Percentiles rank a stretch among this genome's conserved stretches.
phyloP scores from a whole-genome alignment of 2,797 vertebrate genomes.

The Hemibagrus guttatus region DNA sequence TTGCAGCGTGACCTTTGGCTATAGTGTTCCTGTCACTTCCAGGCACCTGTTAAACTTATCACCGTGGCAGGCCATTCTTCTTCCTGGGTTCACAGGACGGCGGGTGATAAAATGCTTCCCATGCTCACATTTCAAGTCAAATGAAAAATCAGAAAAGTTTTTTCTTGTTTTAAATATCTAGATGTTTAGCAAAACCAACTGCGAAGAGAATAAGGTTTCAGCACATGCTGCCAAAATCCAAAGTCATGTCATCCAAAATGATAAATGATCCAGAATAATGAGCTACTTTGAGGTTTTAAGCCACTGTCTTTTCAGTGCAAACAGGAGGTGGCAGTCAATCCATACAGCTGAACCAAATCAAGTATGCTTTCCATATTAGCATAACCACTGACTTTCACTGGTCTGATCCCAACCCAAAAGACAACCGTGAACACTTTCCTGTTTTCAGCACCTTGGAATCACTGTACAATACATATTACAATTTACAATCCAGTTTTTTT shows the following conservation, averaged over 20 bases:
- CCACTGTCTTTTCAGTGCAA: slow-evolving; percentile 39
- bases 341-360: slow-evolving; percentile 34
- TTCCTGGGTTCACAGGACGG: slow-evolving; percentile 33
- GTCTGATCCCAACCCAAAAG: slow-evolving; percentile 4
- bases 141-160: neutral
- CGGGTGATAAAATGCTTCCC: slow-evolving; percentile 34
- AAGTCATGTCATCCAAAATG: neutral
- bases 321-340: slow-evolving; percentile 57
- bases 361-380: neutral
- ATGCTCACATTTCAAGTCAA: neutral
- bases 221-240: neutral
- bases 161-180: neutral
- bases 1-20: slow-evolving; percentile 56
- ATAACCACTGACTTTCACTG: neutral
- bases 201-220: neutral
- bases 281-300: slow-evolving; percentile 10
- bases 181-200: neutral
- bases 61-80: slow-evolving; percentile 39
- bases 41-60: slow-evolving; percentile 66
- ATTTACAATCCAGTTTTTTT: neutral
- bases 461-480: neutral
- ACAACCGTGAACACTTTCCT: neutral
- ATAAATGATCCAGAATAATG: slow-evolving; percentile 19
- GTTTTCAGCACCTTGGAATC: slow-evolving; percentile 15
- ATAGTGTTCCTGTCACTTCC: slow-evolving; percentile 61